phyloP scores from a whole-genome alignment of 2,797 vertebrate genomes.

The Phataginus tricuspis region DNA sequence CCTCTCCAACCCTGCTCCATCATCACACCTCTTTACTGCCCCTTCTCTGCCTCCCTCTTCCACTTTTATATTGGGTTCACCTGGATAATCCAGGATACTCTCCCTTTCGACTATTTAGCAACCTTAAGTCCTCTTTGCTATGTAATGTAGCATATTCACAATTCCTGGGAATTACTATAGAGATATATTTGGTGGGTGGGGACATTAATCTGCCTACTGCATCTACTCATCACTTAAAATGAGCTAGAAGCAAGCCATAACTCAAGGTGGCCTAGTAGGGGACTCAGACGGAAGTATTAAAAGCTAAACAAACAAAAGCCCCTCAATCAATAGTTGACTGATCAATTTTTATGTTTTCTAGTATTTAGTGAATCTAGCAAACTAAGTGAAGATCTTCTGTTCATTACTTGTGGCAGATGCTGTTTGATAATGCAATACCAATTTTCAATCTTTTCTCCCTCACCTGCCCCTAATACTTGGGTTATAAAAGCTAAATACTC shows the following conservation, averaged over 20 bases:
- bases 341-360: slow-evolving; percentile 49
- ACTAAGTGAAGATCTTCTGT: neutral
- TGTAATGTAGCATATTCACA: neutral
- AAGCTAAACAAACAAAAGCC: neutral
- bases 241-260: neutral
- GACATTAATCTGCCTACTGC: neutral
- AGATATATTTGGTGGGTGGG: neutral
- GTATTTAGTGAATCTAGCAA: slow-evolving; percentile 32
- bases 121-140: neutral
- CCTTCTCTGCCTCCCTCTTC: neutral
- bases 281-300: slow-evolving; percentile 8
- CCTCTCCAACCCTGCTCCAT: neutral
- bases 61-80: neutral
- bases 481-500: slow-evolving; percentile 48
- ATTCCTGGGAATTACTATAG: neutral
- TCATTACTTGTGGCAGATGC: slow-evolving; percentile 14
- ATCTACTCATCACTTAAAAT: neutral
- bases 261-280: neutral
- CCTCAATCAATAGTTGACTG: neutral
- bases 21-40: neutral
- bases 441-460: slow-evolving; percentile 41
- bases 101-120: neutral
- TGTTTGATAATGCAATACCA: neutral
- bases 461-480: slow-evolving; percentile 30
- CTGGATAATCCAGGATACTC: neutral